Conservation (phyloP, 2,888 invertebrate genomes). For the Physocephala rufipes region DNA sequence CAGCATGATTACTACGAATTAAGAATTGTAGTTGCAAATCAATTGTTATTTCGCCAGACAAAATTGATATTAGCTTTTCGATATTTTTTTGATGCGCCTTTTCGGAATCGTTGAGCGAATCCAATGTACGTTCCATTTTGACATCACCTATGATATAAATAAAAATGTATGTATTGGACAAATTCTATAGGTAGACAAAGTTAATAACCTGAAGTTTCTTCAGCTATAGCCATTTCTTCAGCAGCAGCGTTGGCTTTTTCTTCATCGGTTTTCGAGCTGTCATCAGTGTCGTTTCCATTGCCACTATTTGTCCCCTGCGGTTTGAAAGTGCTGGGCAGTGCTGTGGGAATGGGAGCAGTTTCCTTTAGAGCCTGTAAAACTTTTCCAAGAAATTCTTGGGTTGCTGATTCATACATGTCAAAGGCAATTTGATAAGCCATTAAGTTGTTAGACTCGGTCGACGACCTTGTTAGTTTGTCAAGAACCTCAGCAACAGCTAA, state of each 20-base stretch:
- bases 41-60: constrained; percentile 96
- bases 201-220: constrained; percentile 67
- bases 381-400: constrained; percentile 93
- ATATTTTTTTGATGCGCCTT: constrained; percentile 86
- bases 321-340: constrained; percentile 79
- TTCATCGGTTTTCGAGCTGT: constrained; percentile 59
- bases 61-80: constrained; percentile 88
- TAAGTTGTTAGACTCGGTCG: constrained; percentile 77
- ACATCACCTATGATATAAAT: constrained; percentile 58
- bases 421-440: constrained; percentile 99
- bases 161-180: not conserved
- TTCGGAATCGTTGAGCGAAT: constrained; percentile 80
- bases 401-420: constrained; percentile 98
- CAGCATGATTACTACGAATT: constrained; percentile 97
- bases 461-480: constrained; percentile 85
- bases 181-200: too few relatives aligned
- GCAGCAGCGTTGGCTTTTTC: constrained; percentile 49
- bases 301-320: constrained; percentile 69
- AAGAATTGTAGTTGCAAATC: constrained; percentile 96
- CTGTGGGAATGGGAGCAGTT: constrained; percentile 83
- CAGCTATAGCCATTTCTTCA: constrained; percentile 66
- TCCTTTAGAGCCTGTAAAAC: constrained; percentile 84
- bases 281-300: constrained; percentile 48
- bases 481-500: constrained; percentile 91
- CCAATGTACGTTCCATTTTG: constrained; percentile 69